phyloP scores from a whole-genome alignment of 2,888 invertebrate species.

The Mimas tiliae region DNA sequence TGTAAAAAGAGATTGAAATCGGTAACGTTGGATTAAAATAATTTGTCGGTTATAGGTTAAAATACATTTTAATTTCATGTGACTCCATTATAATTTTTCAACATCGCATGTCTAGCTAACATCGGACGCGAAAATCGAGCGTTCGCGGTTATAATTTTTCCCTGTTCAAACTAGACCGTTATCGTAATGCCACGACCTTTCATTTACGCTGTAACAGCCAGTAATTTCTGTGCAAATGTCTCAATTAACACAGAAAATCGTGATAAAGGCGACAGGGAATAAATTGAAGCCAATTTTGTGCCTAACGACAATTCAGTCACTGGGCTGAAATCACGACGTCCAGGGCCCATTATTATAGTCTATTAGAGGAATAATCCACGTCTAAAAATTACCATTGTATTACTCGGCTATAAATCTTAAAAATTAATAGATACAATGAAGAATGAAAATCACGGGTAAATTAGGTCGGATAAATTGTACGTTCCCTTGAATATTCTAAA shows the following conservation, averaged over 20 bases:
- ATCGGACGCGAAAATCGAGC: slow-evolving; percentile 34
- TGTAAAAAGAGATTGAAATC: not conserved
- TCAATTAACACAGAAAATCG: slow-evolving; percentile 72
- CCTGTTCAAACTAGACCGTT: slow-evolving; percentile 40
- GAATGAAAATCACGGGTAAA: not conserved
- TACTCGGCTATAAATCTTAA: slow-evolving; percentile 21
- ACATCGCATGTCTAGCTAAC: slow-evolving; percentile 43
- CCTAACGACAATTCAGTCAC: slow-evolving; percentile 61
- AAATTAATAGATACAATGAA: slow-evolving; percentile 14
- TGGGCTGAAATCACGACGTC: slow-evolving; percentile 49
- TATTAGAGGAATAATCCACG: slow-evolving; percentile 50
- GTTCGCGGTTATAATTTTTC: slow-evolving; percentile 43
- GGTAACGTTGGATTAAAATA: not conserved
- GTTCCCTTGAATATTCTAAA: not conserved
- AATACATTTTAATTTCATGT: slow-evolving; percentile 15
- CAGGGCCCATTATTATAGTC: slow-evolving; percentile 46
- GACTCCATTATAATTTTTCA: slow-evolving; percentile 28
- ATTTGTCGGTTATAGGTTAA: slow-evolving; percentile 34
- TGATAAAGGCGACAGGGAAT: slow-evolving; percentile 69
- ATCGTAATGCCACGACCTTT: slow-evolving; percentile 44
- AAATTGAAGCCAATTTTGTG: slow-evolving; percentile 68
- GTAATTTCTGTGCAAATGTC: slow-evolving; percentile 74
- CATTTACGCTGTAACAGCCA: slow-evolving; percentile 49
- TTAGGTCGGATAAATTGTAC: not conserved
- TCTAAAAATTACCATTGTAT: slow-evolving; percentile 40